Conservation (phyloP, 1,140 invertebrate species). For the Kradibia gibbosae region DNA sequence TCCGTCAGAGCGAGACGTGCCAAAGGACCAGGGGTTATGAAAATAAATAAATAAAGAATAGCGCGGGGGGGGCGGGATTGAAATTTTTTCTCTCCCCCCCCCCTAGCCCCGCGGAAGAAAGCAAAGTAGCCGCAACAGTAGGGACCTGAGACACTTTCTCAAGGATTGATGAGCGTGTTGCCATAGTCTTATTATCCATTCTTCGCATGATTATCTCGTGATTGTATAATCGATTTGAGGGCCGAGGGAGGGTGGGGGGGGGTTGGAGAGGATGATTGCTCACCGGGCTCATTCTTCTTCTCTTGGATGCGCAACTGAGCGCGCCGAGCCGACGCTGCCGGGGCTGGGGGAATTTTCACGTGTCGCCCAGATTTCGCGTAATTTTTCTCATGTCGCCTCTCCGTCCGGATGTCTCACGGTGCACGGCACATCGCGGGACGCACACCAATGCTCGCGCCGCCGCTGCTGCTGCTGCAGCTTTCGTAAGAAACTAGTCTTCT, state of each 20-base stretch:
- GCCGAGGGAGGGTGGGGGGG: too few species aligned
- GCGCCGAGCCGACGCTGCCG: background rate
- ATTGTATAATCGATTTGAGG: constrained; percentile 48
- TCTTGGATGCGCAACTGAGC: too few species aligned
- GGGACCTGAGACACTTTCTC: constrained; percentile 33
- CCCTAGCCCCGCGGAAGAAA: too few species aligned
- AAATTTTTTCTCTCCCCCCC: too few species aligned
- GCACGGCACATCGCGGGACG: background rate
- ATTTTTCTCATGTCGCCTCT: constrained; percentile 42
- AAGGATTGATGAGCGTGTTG: constrained; percentile 9
- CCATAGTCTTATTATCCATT: constrained; percentile 42
- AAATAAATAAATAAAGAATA: too few species aligned
- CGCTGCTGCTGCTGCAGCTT: background rate
- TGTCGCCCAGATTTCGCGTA: constrained; percentile 25
- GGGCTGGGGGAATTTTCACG: background rate
- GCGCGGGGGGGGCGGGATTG: too few species aligned
- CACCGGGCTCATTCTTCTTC: constrained; percentile 33
- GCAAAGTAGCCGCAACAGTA: too few species aligned
- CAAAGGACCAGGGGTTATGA: too few species aligned
- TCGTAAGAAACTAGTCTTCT: constrained; percentile 45
- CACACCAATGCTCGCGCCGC: background rate
- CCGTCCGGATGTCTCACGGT: constrained; percentile 25
- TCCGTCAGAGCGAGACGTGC: background rate
- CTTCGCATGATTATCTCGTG: constrained; percentile 32
- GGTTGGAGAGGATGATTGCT: constrained; percentile 14